Percentiles rank a stretch among this genome's conserved stretches.
Evolutionary conservation across 2,113 vertebrate genomes (phyloP).

Genomic region (Aptenodytes patagonicus): DNA sequence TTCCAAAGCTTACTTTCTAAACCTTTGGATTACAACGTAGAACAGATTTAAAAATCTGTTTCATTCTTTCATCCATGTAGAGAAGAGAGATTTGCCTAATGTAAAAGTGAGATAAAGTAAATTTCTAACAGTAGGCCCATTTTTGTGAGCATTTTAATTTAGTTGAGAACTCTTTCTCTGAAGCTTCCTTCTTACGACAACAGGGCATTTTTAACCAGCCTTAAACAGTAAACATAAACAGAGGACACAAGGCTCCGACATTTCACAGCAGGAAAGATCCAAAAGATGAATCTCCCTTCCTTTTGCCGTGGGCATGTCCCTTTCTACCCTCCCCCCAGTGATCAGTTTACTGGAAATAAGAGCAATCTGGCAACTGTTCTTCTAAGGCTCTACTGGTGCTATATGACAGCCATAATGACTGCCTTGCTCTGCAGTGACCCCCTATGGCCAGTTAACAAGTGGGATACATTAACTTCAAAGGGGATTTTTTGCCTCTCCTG

Average conservation of each 20-base stretch:
- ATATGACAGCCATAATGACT: not conserved
- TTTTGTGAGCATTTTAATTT: not conserved
- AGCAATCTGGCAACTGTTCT: not conserved
- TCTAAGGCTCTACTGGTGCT: not conserved
- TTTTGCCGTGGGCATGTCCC: not conserved
- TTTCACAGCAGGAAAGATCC: not conserved
- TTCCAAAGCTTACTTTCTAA: not conserved
- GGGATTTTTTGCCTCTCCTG: not conserved
- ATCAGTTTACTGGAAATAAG: not conserved
- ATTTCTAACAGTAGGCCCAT: not conserved
- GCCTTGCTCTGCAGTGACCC: constrained; percentile 30
- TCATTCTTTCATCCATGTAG: not conserved
- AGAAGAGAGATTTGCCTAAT: not conserved
- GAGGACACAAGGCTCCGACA: not conserved
- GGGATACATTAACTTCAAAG: not conserved
- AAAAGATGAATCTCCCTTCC: not conserved
- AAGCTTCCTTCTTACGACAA: not conserved
- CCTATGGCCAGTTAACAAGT: not conserved
- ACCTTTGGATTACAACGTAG: not conserved
- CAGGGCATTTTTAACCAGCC: not conserved
- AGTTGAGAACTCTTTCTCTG: not conserved
- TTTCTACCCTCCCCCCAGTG: not conserved
- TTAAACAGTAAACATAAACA: not conserved
- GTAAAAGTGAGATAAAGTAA: not conserved
- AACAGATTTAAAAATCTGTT: not conserved